Percentiles rank a stretch among this genome's conserved stretches.
These are phyloP conservation scores for Myopa testacea DNA, from an alignment of 2,888 invertebrate genomes.

Conservation along the genomic window DNA sequence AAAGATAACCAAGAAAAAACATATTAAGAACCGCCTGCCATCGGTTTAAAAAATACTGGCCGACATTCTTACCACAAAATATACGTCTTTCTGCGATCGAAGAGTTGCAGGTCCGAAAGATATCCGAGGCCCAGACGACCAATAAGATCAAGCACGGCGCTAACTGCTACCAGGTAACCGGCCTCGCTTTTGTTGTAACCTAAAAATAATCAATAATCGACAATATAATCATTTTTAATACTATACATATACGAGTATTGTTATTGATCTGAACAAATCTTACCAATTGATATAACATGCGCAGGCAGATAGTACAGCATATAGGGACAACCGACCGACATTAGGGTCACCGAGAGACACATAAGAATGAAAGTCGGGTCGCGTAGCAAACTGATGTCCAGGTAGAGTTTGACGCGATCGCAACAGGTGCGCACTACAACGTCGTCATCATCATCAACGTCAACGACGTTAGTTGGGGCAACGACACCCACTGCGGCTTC, in stretches of 20 bases:
- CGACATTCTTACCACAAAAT: constrained; percentile 72
- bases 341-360: constrained; percentile 78
- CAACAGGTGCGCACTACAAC: constrained; percentile 64
- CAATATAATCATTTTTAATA: neutral
- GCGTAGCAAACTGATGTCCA: constrained; percentile 77
- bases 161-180: constrained; percentile 80
- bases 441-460: constrained; percentile 58
- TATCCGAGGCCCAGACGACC: constrained; percentile 80
- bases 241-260: neutral
- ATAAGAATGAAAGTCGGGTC: constrained; percentile 79
- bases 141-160: constrained; percentile 78
- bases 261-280: constrained; percentile 14
- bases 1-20: neutral
- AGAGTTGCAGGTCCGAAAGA: constrained; percentile 78
- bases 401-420: constrained; percentile 70
- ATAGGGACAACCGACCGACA: constrained; percentile 83
- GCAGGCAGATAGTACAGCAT: constrained; percentile 82
- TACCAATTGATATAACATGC: constrained; percentile 76
- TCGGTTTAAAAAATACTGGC: neutral
- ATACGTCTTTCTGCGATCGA: constrained; percentile 79
- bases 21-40: neutral
- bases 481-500: constrained; percentile 45
- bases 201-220: constrained; percentile 41
- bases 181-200: constrained; percentile 69
- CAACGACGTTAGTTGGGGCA: constrained; percentile 38